A percentile compares a stretch with the other conserved stretches of the same genome.
Conservation (phyloP, 2,888 invertebrate species). For the Dolichopus griseipennis region DNA sequence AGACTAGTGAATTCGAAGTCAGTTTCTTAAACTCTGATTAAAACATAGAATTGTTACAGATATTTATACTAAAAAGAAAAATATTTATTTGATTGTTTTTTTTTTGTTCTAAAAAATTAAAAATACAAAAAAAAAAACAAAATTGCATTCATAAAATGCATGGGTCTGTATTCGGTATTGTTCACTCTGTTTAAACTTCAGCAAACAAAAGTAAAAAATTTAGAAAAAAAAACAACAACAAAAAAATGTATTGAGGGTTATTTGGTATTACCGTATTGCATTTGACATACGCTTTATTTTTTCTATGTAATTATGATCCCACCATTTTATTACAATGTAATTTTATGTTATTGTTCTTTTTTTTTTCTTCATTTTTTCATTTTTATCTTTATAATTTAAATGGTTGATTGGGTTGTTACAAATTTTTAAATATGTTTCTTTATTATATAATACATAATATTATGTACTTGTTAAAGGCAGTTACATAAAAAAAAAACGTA, state of each 20-base stretch:
- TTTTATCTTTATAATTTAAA: neutral
- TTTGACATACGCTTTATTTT: neutral
- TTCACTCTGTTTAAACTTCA: neutral
- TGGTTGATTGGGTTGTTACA: neutral
- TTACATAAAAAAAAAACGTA: no score
- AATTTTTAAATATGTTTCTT: neutral
- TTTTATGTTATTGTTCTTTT: neutral
- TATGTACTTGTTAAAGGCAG: neutral
- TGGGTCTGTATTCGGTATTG: neutral
- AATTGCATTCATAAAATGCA: neutral
- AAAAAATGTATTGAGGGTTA: neutral
- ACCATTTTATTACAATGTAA: constrained; percentile 1
- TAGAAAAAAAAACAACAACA: no score
- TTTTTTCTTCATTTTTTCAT: neutral
- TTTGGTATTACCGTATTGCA: neutral
- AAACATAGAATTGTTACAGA: neutral
- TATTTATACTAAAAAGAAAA: neutral
- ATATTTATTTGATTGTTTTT: no score
- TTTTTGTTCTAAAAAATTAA: no score
- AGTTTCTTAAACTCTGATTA: neutral
- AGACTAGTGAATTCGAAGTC: neutral
- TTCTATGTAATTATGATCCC: neutral
- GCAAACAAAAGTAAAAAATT: neutral
- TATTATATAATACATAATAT: neutral
- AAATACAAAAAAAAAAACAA: no score